Evolutionary conservation across 2,888 invertebrate genomes (phyloP).

Genomic region (Dysmachus trigonus): DNA sequence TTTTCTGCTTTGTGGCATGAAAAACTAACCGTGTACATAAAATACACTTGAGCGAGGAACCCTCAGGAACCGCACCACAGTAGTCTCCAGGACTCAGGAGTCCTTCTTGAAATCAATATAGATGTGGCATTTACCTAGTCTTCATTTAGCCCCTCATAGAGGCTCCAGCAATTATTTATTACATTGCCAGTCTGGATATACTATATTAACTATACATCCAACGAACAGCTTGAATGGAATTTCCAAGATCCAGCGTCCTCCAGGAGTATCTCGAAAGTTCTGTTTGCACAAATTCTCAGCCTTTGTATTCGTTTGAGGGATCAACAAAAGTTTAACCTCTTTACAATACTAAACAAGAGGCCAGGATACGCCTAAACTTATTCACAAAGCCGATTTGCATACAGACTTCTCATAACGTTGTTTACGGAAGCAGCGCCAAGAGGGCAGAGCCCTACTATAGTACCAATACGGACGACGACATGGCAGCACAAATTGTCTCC

Average conservation of each 20-base stretch:
- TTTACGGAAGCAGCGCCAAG: background rate
- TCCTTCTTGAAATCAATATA: background rate
- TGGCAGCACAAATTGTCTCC: background rate
- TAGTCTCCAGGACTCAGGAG: background rate
- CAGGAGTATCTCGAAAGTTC: background rate
- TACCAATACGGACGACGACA: background rate
- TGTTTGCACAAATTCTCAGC: slow-evolving; percentile 10
- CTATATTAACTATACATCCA: too few relatives aligned
- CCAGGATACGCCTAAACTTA: background rate
- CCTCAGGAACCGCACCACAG: background rate
- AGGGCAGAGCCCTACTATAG: background rate
- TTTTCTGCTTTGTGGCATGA: background rate
- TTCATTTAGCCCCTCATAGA: background rate
- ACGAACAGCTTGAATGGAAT: background rate
- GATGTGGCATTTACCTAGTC: background rate
- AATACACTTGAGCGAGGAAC: background rate
- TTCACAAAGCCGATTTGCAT: slow-evolving; percentile 10
- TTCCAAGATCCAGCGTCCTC: background rate
- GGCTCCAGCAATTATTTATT: background rate
- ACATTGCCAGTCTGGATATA: background rate
- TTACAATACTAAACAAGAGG: slow-evolving; percentile 11
- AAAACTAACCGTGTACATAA: background rate
- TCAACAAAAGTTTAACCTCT: slow-evolving; percentile 11
- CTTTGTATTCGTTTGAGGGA: slow-evolving; percentile 2
- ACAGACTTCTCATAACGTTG: background rate